Conservation (phyloP, 2,113 vertebrate species). For the Platichthys flesus region DNA sequence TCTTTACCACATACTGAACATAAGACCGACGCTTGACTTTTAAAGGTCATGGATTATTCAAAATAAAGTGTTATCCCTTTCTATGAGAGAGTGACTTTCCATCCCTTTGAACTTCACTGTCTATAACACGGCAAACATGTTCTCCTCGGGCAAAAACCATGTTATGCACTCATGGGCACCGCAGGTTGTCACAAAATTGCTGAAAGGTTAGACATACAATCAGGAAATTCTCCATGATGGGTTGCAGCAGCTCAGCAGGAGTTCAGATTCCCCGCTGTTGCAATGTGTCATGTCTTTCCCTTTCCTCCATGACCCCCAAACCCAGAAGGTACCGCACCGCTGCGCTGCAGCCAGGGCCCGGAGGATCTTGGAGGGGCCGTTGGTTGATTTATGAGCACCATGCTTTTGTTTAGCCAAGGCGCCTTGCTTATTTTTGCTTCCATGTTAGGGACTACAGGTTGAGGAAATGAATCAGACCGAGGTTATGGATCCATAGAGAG, state of each 20-base stretch:
- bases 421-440: conserved; percentile 73
- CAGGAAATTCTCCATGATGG: conserved; percentile 72
- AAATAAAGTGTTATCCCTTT: conserved; percentile 29
- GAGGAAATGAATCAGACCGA: conserved; percentile 72
- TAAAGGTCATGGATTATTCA: conserved; percentile 26
- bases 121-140: conserved; percentile 29
- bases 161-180: conserved; percentile 42
- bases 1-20: conserved; percentile 11
- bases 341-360: conserved; percentile 24
- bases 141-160: conserved; percentile 36
- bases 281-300: conserved; percentile 61
- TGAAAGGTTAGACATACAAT: conserved; percentile 79
- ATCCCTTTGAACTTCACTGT: conserved; percentile 41
- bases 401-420: conserved; percentile 69
- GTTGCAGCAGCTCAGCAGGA: conserved; percentile 58
- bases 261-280: conserved; percentile 51
- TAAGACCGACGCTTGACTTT: conserved; percentile 10
- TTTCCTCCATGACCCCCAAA: conserved; percentile 63
- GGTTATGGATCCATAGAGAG: conserved; percentile 55
- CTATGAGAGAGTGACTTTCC: conserved; percentile 19
- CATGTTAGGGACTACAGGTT: conserved; percentile 65
- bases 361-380: conserved; percentile 53
- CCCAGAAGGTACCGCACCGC: conserved; percentile 41
- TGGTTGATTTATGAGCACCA: conserved; percentile 69
- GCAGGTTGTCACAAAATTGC: conserved; percentile 51